These are phyloP conservation scores for Hypsopygia costalis DNA, from an alignment of 2,888 invertebrate species.

Conservation along the genomic window DNA sequence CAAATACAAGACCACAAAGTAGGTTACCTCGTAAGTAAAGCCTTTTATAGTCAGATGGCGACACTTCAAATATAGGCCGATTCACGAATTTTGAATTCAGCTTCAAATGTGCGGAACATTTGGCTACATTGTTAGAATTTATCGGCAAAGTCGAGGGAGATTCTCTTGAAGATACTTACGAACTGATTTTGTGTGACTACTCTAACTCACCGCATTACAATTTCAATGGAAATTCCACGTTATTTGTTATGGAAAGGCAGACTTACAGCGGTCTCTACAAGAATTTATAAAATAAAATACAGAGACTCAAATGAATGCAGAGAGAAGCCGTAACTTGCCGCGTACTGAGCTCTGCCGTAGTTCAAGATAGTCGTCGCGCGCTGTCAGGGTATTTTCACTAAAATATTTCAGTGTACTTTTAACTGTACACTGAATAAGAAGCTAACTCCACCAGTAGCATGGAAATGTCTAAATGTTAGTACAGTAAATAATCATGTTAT, in stretches of 20 bases:
- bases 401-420: background rate
- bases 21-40: constrained; percentile 13
- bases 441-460: too few relatives aligned
- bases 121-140: constrained; percentile 50
- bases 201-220: constrained; percentile 37
- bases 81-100: constrained; percentile 28
- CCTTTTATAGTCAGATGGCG: constrained; percentile 14
- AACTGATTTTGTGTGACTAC: constrained; percentile 15
- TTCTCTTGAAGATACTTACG: constrained; percentile 29
- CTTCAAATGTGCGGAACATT: constrained; percentile 31
- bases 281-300: background rate
- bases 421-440: background rate
- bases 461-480: too few relatives aligned
- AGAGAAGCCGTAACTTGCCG: background rate
- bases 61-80: constrained; percentile 16
- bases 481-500: too few relatives aligned
- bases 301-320: background rate
- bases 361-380: background rate
- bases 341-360: background rate
- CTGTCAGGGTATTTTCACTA: background rate
- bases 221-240: constrained; percentile 12
- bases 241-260: background rate
- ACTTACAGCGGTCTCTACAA: background rate
- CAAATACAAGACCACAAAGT: constrained; percentile 11
- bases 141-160: constrained; percentile 35